Percentiles rank a stretch among this genome's conserved stretches.
phyloP scores from a whole-genome alignment of 2,797 vertebrate genomes.

The Tragelaphus eurycerus region DNA sequence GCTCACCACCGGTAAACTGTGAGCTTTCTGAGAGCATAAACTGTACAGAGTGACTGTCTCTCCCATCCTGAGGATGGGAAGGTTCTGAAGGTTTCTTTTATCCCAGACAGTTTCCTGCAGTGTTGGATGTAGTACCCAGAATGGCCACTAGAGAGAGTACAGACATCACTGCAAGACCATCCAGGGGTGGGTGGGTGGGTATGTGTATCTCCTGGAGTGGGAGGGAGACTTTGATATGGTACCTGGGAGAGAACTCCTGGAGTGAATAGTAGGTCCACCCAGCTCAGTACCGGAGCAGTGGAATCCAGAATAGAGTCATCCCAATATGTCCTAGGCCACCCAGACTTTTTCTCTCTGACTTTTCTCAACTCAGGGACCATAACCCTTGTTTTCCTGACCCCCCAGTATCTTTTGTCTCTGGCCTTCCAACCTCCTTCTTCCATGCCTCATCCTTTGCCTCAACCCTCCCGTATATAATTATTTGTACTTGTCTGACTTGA shows the following conservation, averaged over 20 bases:
- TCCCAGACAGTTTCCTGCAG: neutral
- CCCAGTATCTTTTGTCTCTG: neutral
- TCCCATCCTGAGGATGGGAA: neutral
- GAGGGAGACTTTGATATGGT: neutral
- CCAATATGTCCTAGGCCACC: neutral
- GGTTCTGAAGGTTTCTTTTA: neutral
- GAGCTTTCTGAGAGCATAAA: neutral
- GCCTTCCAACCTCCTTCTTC: neutral
- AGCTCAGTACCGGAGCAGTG: neutral
- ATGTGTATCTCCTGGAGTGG: neutral
- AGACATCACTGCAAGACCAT: neutral
- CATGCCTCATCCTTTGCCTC: neutral
- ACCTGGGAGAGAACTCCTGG: neutral
- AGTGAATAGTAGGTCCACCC: neutral
- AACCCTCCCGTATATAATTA: neutral
- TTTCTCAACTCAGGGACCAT: neutral
- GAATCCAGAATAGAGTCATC: neutral
- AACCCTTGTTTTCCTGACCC: neutral
- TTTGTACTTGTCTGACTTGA: neutral
- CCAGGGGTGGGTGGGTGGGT: neutral
- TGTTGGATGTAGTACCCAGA: neutral
- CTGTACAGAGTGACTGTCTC: too few relatives aligned
- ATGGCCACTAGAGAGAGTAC: slow-evolving; percentile 48
- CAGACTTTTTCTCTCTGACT: neutral
- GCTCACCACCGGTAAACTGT: neutral